Percentiles rank a stretch among this genome's conserved stretches.
Conservation (phyloP, 2,888 invertebrate species). For the Xestoiulus laeticollis region DNA sequence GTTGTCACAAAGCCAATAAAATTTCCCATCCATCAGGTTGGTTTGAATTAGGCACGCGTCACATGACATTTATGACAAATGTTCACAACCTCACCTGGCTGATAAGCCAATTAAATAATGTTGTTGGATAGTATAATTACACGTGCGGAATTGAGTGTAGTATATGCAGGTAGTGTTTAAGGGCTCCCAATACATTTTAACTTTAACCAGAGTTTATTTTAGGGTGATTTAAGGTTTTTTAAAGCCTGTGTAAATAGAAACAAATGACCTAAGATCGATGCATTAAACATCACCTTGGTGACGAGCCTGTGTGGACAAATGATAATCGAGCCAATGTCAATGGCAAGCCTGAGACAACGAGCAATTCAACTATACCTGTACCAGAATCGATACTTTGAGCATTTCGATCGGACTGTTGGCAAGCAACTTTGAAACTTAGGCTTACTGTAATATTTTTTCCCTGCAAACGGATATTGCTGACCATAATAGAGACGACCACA, state of each 20-base stretch:
- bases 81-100: not conserved
- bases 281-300: not conserved
- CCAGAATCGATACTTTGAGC: not conserved
- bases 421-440: not conserved
- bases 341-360: not conserved
- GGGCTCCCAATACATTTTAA: not conserved
- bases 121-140: not conserved
- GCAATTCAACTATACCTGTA: not conserved
- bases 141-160: not conserved
- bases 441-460: not conserved
- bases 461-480: not conserved
- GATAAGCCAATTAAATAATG: conserved; percentile 10
- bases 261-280: not conserved
- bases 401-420: not conserved
- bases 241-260: not conserved
- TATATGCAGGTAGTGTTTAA: not conserved
- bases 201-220: not conserved
- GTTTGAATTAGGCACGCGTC: not conserved
- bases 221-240: too few relatives aligned
- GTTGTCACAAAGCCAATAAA: not conserved
- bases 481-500: not conserved
- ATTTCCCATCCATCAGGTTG: conserved; percentile 27
- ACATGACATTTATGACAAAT: not conserved
- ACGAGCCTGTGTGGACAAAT: not conserved
- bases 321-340: not conserved